These are phyloP conservation scores for Staurois parvus DNA, from an alignment of 2,797 vertebrate genomes.

Conservation along the genomic window DNA sequence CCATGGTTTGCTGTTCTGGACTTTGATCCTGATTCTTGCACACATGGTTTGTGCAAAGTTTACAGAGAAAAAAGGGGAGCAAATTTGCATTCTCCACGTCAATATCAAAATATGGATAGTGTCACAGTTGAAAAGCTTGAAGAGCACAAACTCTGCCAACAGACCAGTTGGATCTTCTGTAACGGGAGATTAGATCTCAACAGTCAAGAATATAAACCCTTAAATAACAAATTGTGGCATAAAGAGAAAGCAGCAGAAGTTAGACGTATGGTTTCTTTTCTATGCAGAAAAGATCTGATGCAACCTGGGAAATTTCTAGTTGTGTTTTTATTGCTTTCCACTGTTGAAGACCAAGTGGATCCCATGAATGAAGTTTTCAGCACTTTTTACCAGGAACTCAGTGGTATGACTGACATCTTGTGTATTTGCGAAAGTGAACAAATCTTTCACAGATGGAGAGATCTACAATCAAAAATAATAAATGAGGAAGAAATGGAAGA, in stretches of 20 bases:
- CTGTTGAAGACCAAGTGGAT: slow-evolving; percentile 75
- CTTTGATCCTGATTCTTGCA: slow-evolving; percentile 75
- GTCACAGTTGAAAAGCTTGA: slow-evolving; percentile 67
- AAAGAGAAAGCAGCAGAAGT: slow-evolving; percentile 72
- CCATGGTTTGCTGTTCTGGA: slow-evolving; percentile 79
- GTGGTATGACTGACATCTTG: slow-evolving; percentile 73
- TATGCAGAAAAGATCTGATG: slow-evolving; percentile 77
- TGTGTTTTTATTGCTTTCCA: slow-evolving; percentile 81
- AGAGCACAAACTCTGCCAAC: slow-evolving; percentile 76
- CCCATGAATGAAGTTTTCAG: slow-evolving; percentile 79
- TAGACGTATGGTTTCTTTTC: slow-evolving; percentile 77
- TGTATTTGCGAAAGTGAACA: slow-evolving; percentile 73
- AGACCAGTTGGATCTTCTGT: slow-evolving; percentile 85
- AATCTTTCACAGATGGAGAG: slow-evolving; percentile 74
- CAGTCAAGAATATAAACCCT: slow-evolving; percentile 54
- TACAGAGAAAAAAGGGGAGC: slow-evolving; percentile 71
- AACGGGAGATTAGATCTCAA: slow-evolving; percentile 78
- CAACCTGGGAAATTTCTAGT: slow-evolving; percentile 73
- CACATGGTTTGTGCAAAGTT: slow-evolving; percentile 71
- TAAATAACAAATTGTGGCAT: slow-evolving; percentile 73
- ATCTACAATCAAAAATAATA: slow-evolving; percentile 68
- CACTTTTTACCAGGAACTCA: slow-evolving; percentile 78
- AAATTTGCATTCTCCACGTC: slow-evolving; percentile 74
- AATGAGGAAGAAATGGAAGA: slow-evolving; percentile 68
- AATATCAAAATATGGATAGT: slow-evolving; percentile 70